Conservation (phyloP, 2,113 vertebrate genomes). For the Sorex fumeus region DNA sequence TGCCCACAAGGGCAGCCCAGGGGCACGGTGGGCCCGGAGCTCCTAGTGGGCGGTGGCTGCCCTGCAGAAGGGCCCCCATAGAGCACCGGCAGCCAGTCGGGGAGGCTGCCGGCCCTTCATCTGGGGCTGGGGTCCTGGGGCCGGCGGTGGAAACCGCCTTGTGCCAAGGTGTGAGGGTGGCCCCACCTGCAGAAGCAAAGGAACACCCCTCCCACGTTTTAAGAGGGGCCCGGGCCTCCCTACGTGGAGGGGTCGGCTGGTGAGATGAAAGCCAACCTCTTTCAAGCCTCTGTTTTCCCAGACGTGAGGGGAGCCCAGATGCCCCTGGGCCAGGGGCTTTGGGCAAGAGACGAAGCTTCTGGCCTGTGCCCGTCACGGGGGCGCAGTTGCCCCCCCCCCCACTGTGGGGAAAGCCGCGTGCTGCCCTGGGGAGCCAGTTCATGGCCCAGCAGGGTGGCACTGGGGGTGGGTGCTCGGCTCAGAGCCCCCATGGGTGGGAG, state of each 20-base stretch:
- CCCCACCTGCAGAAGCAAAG: neutral
- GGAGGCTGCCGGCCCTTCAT: neutral
- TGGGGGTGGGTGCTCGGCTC: no score
- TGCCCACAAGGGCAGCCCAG: no score
- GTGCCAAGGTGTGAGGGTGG: no score
- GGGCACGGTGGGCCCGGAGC: no score
- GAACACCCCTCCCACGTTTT: neutral
- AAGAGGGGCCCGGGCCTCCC: neutral
- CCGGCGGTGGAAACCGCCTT: neutral
- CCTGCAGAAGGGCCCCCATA: no score
- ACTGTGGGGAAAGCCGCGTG: no score
- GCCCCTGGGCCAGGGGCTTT: neutral
- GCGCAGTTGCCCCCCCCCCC: no score
- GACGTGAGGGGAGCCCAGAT: neutral
- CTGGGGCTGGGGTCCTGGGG: neutral
- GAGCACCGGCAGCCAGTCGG: no score
- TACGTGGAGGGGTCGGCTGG: slow-evolving; percentile 35
- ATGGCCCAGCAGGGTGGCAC: no score
- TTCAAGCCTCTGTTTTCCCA: neutral
- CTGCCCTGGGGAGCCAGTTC: no score
- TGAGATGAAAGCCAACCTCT: neutral
- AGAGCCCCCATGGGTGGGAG: neutral
- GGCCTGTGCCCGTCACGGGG: neutral
- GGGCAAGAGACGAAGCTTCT: neutral
- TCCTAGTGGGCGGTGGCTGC: no score